Conservation (phyloP, 2,797 vertebrate genomes). For the Alcedo quadribrachys region DNA sequence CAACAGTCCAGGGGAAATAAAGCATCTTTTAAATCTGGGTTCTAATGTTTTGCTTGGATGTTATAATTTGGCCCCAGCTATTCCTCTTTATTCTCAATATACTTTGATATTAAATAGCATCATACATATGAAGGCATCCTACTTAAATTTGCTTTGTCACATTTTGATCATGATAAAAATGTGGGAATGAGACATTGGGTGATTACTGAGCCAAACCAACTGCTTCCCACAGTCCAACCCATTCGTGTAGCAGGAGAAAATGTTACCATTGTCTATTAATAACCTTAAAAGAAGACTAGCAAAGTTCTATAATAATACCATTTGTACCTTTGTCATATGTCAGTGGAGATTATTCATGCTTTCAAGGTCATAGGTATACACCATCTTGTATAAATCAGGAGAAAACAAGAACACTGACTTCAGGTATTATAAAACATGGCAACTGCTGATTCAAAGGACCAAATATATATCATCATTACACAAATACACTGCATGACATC, state of each 20-base stretch:
- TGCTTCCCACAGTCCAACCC: background rate
- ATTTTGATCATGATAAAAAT: background rate
- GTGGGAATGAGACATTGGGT: background rate
- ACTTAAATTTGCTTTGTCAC: background rate
- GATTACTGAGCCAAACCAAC: background rate
- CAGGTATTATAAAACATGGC: background rate
- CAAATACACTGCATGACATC: background rate
- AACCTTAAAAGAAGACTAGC: constrained; percentile 20
- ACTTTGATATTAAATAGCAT: background rate
- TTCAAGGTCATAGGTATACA: background rate
- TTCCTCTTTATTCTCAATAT: background rate
- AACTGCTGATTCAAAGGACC: background rate
- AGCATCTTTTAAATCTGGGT: background rate
- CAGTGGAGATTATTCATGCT: background rate
- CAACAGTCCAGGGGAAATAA: background rate
- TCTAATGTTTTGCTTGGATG: background rate
- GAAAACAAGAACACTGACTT: background rate
- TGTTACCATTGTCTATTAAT: background rate
- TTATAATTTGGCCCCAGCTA: background rate
- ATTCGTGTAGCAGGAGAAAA: background rate
- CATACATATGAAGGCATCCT: background rate
- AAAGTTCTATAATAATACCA: background rate
- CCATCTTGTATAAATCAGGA: background rate
- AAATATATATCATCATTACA: background rate
- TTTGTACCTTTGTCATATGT: background rate